These are phyloP conservation scores for Cliona cf. orientalis DNA, from an alignment of 37 sponge, comb jelly and placozoan species.

Conservation along the genomic window DNA sequence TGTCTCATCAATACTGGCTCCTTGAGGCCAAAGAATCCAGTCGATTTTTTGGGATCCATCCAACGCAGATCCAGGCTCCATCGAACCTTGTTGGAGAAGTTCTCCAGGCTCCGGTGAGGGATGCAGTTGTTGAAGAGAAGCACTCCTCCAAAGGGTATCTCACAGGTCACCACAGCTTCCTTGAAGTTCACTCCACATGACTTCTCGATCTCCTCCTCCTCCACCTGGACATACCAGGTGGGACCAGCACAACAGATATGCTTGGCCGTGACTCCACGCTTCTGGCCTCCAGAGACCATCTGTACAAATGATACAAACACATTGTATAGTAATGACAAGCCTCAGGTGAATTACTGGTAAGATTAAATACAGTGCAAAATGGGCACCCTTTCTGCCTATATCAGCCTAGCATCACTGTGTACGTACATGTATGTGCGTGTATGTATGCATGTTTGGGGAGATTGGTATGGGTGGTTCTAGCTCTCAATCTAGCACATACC, in stretches of 20 bases:
- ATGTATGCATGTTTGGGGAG: no score
- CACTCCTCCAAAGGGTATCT: constrained; percentile 74
- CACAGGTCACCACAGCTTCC: constrained; percentile 72
- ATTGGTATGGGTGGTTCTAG: no score
- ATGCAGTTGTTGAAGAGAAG: constrained; percentile 74
- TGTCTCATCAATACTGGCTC: constrained; percentile 59
- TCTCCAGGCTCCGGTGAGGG: constrained; percentile 79
- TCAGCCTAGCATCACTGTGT: no score
- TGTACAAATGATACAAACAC: no score
- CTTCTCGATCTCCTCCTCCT: constrained; percentile 59
- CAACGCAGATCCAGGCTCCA: constrained; percentile 89
- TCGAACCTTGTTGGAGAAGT: constrained; percentile 62
- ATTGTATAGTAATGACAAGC: no score
- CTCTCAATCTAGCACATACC: no score
- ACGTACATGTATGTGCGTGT: no score
- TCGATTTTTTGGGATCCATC: constrained; percentile 60
- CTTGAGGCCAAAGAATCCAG: constrained; percentile 71
- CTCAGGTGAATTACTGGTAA: no score
- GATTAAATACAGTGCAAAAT: no score
- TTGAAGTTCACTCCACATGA: constrained; percentile 54
- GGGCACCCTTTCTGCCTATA: no score
- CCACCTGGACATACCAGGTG: constrained; percentile 83
- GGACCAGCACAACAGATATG: constrained; percentile 85
- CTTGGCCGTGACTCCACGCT: constrained; percentile 54
- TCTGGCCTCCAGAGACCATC: constrained; percentile 75